Evolutionary conservation across 30 jellyfish, hydroid and myxozoan species (phyloP).

Genomic region (Calvadosia cruxmelitensis): DNA sequence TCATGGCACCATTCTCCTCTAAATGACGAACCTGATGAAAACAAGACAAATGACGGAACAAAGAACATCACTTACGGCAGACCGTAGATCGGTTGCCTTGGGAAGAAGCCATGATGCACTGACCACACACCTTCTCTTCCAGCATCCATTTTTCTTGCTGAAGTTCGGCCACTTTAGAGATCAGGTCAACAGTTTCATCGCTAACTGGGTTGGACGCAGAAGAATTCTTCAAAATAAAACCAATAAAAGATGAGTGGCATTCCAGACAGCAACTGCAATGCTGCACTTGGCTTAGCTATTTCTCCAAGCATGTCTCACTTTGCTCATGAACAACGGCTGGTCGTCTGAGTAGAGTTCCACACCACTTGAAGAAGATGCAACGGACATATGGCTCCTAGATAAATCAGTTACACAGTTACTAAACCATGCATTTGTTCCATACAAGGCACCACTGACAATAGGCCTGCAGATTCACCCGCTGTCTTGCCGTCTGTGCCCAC

Average conservation of each 20-base stretch:
- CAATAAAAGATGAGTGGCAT: background rate
- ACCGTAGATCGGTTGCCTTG: too few species aligned
- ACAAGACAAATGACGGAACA: too few species aligned
- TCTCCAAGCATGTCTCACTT: background rate
- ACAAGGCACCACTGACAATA: too few species aligned
- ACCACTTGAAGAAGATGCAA: constrained; percentile 74
- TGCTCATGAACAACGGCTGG: too few species aligned
- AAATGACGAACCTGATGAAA: constrained; percentile 64
- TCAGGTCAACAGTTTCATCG: constrained; percentile 74
- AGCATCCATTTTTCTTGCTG: constrained; percentile 81
- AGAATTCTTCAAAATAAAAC: constrained; percentile 15
- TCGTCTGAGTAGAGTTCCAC: too few species aligned
- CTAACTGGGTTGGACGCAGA: constrained; percentile 15
- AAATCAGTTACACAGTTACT: too few species aligned
- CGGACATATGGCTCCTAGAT: constrained; percentile 78
- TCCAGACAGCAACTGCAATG: background rate
- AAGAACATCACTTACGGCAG: too few species aligned
- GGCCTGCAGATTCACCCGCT: constrained; percentile 83
- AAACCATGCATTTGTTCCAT: too few species aligned
- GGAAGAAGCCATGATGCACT: too few species aligned
- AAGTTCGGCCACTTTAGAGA: constrained; percentile 69
- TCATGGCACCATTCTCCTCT: constrained; percentile 80
- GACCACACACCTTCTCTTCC: constrained; percentile 83
- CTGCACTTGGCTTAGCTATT: background rate
- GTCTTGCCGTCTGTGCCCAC: constrained; percentile 79